A percentile compares a stretch with the other conserved stretches of the same genome.
These are phyloP conservation scores for Colius striatus DNA, from an alignment of 2,113 vertebrate species.

Conservation along the genomic window DNA sequence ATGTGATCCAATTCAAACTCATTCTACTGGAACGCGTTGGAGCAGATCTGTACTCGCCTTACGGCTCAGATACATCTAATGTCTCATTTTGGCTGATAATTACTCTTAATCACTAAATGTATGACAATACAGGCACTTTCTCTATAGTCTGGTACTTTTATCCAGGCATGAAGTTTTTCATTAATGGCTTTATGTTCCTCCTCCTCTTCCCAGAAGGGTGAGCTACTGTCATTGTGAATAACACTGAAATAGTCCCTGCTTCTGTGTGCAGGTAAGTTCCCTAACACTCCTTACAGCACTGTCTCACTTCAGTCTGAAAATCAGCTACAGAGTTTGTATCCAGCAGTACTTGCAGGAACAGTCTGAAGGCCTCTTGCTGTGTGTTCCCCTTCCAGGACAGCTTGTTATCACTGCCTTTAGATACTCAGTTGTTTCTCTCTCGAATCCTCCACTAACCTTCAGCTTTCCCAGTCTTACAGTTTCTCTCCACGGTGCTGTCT, in stretches of 20 bases:
- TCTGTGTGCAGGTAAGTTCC: not conserved
- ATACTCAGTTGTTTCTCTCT: not conserved
- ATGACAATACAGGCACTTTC: not conserved
- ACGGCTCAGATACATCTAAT: not conserved
- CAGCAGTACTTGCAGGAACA: not conserved
- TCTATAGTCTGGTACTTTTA: not conserved
- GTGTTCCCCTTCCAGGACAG: not conserved
- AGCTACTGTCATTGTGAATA: not conserved
- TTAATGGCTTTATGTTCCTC: not conserved
- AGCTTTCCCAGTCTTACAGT: not conserved
- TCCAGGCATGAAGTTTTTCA: not conserved
- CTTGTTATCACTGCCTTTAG: not conserved
- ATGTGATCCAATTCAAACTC: not conserved
- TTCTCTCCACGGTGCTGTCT: not conserved
- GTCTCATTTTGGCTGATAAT: not conserved
- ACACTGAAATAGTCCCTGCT: not conserved
- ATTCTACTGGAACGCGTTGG: not conserved
- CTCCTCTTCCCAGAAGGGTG: constrained; percentile 23
- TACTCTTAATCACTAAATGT: not conserved
- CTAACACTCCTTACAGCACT: not conserved
- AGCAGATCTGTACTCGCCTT: not conserved
- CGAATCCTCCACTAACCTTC: not conserved
- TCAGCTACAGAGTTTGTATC: not conserved
- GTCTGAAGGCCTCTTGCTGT: not conserved
- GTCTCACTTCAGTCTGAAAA: not conserved